Evolutionary conservation across 1,140 invertebrate genomes (phyloP).

Genomic region (Drosophila hydei): DNA sequence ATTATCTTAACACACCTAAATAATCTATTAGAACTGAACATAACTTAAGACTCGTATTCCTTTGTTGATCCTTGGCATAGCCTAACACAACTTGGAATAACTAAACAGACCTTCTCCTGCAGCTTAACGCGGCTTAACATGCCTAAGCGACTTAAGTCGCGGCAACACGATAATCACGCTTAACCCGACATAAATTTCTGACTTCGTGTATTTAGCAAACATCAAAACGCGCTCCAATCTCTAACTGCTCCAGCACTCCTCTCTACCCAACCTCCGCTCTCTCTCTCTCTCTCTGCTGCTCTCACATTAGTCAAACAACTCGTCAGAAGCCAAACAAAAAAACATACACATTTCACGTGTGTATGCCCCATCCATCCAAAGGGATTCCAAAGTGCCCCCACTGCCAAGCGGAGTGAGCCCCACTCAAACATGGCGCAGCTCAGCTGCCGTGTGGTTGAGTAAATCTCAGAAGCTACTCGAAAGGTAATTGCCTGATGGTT

Average conservation of each 20-base stretch:
- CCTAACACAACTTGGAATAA: not conserved
- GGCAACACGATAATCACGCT: not conserved
- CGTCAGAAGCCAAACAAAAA: constrained; percentile 48
- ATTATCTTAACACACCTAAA: too few species aligned
- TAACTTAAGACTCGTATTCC: too few species aligned
- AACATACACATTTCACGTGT: constrained; percentile 31
- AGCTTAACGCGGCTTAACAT: not conserved
- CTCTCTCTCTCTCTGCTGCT: not conserved
- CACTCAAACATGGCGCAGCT: not conserved
- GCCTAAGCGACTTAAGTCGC: not conserved
- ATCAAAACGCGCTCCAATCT: not conserved
- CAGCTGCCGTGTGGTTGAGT: constrained; percentile 7
- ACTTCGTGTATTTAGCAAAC: not conserved
- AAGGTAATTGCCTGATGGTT: constrained; percentile 76
- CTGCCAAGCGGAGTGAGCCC: not conserved
- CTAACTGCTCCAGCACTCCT: not conserved
- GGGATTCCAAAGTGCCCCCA: constrained; percentile 4
- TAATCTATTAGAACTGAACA: too few species aligned
- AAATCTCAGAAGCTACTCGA: constrained; percentile 76
- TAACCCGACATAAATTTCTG: not conserved
- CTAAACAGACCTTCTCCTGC: not conserved
- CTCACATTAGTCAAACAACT: constrained; percentile 51
- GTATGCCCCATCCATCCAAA: constrained; percentile 2
- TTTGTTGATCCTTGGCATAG: too few species aligned
- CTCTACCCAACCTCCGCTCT: not conserved